These are phyloP conservation scores for Liasis olivaceus DNA, from an alignment of 2,797 vertebrate species.

Conservation along the genomic window DNA sequence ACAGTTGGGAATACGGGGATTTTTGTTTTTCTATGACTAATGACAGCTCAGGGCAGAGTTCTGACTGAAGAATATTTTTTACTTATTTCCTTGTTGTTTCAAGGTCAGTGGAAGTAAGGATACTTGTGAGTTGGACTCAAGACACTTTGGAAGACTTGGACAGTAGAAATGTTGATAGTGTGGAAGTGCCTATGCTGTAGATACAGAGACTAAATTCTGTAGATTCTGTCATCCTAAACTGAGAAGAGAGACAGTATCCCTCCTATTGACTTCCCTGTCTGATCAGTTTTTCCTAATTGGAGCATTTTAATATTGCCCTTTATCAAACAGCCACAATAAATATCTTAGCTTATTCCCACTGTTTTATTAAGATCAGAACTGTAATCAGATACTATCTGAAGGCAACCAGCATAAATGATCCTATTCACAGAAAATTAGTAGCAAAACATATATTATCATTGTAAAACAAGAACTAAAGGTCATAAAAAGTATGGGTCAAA, in stretches of 20 bases:
- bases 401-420: too few relatives aligned
- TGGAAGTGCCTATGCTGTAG: too few relatives aligned
- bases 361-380: too few relatives aligned
- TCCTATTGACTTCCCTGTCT: neutral
- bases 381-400: too few relatives aligned
- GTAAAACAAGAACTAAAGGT: neutral
- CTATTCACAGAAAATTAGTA: neutral
- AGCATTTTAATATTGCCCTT: neutral
- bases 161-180: too few relatives aligned
- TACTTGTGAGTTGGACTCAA: neutral
- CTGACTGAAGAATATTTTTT: neutral
- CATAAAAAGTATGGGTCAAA: neutral
- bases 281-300: neutral
- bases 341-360: too few relatives aligned
- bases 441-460: neutral
- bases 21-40: neutral
- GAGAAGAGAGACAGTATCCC: too few relatives aligned
- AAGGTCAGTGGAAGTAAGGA: neutral
- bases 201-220: neutral
- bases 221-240: neutral
- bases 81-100: neutral
- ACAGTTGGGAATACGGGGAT: neutral
- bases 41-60: neutral
- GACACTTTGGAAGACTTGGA: too few relatives aligned
- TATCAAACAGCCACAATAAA: too few relatives aligned